These are phyloP conservation scores for Holacanthella duospinosa DNA, from an alignment of 2,888 invertebrate genomes.

Conservation along the genomic window DNA sequence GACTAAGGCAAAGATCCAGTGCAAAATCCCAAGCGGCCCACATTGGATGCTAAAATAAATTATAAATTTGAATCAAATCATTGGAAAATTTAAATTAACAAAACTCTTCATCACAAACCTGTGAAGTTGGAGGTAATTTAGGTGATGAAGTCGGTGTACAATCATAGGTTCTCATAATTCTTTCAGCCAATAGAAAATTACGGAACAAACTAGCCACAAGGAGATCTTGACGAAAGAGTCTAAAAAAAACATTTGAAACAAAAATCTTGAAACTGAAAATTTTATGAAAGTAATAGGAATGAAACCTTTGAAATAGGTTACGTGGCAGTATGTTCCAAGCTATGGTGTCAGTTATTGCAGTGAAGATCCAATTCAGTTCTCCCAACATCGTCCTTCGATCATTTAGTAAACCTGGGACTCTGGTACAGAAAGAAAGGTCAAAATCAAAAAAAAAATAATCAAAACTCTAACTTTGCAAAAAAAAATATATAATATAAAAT, in stretches of 20 bases:
- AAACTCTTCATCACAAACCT: slow-evolving; percentile 44
- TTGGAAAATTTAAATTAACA: neutral
- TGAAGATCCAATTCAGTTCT: slow-evolving; percentile 99
- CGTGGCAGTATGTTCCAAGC: slow-evolving; percentile 91
- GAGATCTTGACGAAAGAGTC: slow-evolving; percentile 90
- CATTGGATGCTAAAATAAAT: slow-evolving; percentile 60
- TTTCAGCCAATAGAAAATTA: slow-evolving; percentile 90
- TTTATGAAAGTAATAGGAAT: neutral
- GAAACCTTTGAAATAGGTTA: slow-evolving; percentile 28
- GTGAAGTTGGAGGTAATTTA: slow-evolving; percentile 76
- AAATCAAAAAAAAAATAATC: slow-evolving; percentile 7
- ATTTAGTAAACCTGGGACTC: slow-evolving; percentile 88
- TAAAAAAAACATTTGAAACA: slow-evolving; percentile 56
- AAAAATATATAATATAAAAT: slow-evolving; percentile 20
- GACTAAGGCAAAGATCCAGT: slow-evolving; percentile 83
- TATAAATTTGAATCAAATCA: no score
- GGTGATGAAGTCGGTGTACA: slow-evolving; percentile 94
- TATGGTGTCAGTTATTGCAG: slow-evolving; percentile 98
- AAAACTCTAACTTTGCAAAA: neutral
- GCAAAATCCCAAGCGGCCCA: slow-evolving; percentile 98
- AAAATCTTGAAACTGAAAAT: neutral
- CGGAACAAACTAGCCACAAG: slow-evolving; percentile 96
- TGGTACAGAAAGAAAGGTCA: slow-evolving; percentile 41
- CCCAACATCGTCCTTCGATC: slow-evolving; percentile 95
- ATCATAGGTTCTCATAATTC: slow-evolving; percentile 90